Evolutionary conservation across 2,888 invertebrate species (phyloP).

Genomic region (Plebejus argus): DNA sequence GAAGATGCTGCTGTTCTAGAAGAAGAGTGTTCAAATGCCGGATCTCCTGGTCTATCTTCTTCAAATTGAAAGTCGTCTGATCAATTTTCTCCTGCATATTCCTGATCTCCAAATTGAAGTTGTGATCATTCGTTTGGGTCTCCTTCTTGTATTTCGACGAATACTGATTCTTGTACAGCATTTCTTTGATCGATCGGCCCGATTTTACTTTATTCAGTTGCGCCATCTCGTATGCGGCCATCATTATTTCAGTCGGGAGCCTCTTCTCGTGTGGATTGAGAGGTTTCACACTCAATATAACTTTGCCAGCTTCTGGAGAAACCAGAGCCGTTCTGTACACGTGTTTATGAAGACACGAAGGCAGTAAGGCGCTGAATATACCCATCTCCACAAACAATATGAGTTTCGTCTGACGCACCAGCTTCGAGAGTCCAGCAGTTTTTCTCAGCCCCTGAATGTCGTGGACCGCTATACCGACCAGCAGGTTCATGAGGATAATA

Average conservation of each 20-base stretch:
- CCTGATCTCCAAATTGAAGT: constrained; percentile 79
- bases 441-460: constrained; percentile 93
- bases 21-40: constrained; percentile 82
- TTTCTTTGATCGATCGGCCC: constrained; percentile 83
- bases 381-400: constrained; percentile 92
- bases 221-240: constrained; percentile 89
- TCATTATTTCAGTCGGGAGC: constrained; percentile 88
- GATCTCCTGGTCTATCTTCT: constrained; percentile 85
- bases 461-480: constrained; percentile 93
- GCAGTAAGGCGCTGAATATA: constrained; percentile 88
- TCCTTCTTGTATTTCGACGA: constrained; percentile 84
- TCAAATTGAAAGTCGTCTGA: constrained; percentile 85
- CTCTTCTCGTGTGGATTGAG: constrained; percentile 90
- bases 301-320: constrained; percentile 90
- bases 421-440: constrained; percentile 90
- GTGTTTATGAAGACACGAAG: constrained; percentile 86
- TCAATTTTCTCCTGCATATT: constrained; percentile 85
- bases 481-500: constrained; percentile 91
- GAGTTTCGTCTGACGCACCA: constrained; percentile 91
- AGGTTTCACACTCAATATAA: constrained; percentile 90
- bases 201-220: constrained; percentile 85
- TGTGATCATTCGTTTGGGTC: constrained; percentile 62
- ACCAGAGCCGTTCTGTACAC: constrained; percentile 90
- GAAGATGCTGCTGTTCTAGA: constrained; percentile 66
- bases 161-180: constrained; percentile 80